A percentile compares a stretch with the other conserved stretches of the same genome.
These are phyloP conservation scores for Zelostemma sp. DNA, from an alignment of 1,140 invertebrate genomes.

Conservation along the genomic window DNA sequence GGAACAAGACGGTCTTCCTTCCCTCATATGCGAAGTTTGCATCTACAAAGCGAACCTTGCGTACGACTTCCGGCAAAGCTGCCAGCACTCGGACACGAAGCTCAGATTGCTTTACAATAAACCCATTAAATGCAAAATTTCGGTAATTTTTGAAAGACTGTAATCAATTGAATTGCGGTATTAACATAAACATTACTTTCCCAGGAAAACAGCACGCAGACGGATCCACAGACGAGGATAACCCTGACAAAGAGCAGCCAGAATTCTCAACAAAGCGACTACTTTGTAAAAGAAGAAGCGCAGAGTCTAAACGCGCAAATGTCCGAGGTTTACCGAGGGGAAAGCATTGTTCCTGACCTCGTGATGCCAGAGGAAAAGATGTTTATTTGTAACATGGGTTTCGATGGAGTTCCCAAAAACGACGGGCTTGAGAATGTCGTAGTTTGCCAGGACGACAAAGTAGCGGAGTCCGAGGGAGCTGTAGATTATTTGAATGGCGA, in stretches of 20 bases:
- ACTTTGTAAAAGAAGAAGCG: constrained; percentile 62
- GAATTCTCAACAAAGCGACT: constrained; percentile 44
- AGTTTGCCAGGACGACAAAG: constrained; percentile 8
- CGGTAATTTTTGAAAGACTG: constrained; percentile 41
- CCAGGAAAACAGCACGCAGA: constrained; percentile 64
- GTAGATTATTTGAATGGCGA: constrained; percentile 4
- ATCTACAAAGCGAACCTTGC: constrained; percentile 65
- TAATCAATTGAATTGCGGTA: neutral
- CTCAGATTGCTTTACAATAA: constrained; percentile 64
- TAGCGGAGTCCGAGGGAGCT: constrained; percentile 12
- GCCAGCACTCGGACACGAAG: constrained; percentile 63
- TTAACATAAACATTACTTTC: constrained; percentile 21
- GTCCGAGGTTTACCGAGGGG: constrained; percentile 7
- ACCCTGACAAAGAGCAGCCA: constrained; percentile 48
- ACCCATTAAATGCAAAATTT: constrained; percentile 53
- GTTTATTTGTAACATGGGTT: constrained; percentile 61
- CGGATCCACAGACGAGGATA: constrained; percentile 54
- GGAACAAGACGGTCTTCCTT: constrained; percentile 64
- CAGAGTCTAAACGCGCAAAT: constrained; percentile 32
- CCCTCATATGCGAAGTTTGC: constrained; percentile 64
- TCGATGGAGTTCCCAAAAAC: constrained; percentile 33
- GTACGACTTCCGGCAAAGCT: constrained; percentile 65
- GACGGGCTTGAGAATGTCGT: neutral
- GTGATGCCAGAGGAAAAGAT: constrained; percentile 56
- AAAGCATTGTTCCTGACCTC: constrained; percentile 14